Conservation (phyloP, 2,113 vertebrate species). For the Bos taurus region DNA sequence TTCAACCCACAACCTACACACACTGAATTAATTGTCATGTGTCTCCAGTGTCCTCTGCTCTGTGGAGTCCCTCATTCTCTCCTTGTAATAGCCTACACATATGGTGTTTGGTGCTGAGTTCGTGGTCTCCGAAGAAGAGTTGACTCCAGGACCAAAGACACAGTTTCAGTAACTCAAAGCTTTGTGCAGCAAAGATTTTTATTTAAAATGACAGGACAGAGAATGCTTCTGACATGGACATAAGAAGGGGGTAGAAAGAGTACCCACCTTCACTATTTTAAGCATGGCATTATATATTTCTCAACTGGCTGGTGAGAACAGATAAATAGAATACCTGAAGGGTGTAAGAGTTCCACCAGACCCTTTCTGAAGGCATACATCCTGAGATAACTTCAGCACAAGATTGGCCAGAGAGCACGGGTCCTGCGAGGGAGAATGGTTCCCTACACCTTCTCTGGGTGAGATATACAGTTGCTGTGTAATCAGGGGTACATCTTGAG, state of each 20-base stretch:
- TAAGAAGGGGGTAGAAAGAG: neutral
- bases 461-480: neutral
- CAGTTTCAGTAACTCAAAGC: neutral
- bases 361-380: neutral
- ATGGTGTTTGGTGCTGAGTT: neutral
- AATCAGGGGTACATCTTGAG: neutral
- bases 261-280: neutral
- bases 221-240: neutral
- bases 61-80: neutral
- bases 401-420: neutral
- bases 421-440: neutral
- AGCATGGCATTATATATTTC: neutral
- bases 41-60: neutral
- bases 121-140: neutral
- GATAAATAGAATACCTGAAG: neutral
- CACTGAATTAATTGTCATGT: neutral
- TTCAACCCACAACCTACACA: neutral
- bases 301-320: neutral
- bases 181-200: neutral
- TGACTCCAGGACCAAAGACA: neutral
- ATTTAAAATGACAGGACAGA: neutral
- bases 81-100: neutral
- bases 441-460: neutral
- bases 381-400: neutral
- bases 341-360: neutral